phyloP scores from a whole-genome alignment of 2,888 invertebrate species.

The Drosophila birchii region DNA sequence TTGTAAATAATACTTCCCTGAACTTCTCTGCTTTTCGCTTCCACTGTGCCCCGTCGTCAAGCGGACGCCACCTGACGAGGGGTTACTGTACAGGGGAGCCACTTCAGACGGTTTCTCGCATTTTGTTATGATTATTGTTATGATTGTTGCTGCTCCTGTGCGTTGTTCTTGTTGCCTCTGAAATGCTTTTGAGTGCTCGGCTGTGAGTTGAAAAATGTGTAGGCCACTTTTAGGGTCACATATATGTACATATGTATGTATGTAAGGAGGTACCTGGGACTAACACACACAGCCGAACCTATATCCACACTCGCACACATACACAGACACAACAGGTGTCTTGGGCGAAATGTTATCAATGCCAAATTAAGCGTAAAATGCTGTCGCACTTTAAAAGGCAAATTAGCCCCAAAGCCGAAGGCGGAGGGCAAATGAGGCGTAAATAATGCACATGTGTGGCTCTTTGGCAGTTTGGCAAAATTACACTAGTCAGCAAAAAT shows the following conservation, averaged over 20 bases:
- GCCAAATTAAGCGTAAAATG: conserved; percentile 77
- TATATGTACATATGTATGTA: conserved; percentile 17
- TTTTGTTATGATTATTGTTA: conserved; percentile 77
- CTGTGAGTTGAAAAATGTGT: conserved; percentile 57
- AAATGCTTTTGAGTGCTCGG: conserved; percentile 58
- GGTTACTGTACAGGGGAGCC: conserved; percentile 24
- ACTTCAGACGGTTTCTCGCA: conserved; percentile 53
- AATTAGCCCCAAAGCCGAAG: conserved; percentile 45
- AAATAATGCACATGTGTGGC: conserved; percentile 68
- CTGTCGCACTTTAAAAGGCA: conserved; percentile 68
- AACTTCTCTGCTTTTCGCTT: rapidly evolving
- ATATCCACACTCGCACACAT: conserved; percentile 2
- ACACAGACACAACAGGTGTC: conserved; percentile 65
- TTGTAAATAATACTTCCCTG: background rate
- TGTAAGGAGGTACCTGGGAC: background rate
- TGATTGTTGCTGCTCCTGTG: conserved; percentile 41
- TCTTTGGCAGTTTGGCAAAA: conserved; percentile 11
- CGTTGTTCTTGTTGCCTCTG: conserved; percentile 34
- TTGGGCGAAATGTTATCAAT: conserved; percentile 66
- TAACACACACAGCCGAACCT: background rate
- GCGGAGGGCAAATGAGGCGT: conserved; percentile 74
- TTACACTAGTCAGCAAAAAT: conserved; percentile 11
- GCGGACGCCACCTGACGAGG: background rate
- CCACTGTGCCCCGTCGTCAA: background rate
- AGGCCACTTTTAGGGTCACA: conserved; percentile 55